Evolutionary conservation across 2,797 vertebrate genomes (phyloP).

Genomic region (Enteromius anoplus): DNA sequence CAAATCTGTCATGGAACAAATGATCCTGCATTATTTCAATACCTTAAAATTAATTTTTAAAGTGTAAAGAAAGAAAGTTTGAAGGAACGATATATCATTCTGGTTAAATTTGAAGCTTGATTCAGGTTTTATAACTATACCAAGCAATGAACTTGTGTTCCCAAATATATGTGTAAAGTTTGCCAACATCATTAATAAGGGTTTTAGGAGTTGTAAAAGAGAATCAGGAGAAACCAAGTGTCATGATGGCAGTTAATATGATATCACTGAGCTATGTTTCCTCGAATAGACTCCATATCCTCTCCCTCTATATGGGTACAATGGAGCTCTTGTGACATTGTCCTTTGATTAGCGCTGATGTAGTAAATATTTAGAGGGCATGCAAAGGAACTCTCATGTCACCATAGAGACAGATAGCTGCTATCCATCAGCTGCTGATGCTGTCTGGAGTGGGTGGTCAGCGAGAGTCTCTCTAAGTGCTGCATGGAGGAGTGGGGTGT

Average conservation of each 20-base stretch:
- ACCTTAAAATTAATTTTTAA: neutral
- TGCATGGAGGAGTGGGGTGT: slow-evolving; percentile 68
- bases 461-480: slow-evolving; percentile 62
- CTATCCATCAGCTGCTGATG: slow-evolving; percentile 69
- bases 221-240: neutral
- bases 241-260: neutral
- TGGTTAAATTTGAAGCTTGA: neutral
- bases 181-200: neutral
- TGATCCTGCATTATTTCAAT: neutral
- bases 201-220: neutral
- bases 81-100: neutral
- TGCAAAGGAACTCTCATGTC: slow-evolving; percentile 76
- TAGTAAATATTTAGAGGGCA: slow-evolving; percentile 83
- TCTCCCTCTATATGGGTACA: slow-evolving; percentile 5
- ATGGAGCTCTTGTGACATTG: slow-evolving; percentile 46
- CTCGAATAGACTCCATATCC: neutral
- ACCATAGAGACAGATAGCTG: slow-evolving; percentile 74
- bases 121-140: neutral
- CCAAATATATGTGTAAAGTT: neutral
- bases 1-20: neutral
- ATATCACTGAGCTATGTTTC: neutral
- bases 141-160: neutral
- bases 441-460: slow-evolving; percentile 68
- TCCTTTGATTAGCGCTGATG: slow-evolving; percentile 67
- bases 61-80: neutral